Percentiles rank a stretch among this genome's conserved stretches.
Conservation (phyloP, 2,797 vertebrate species). For the Helostoma temminkii region DNA sequence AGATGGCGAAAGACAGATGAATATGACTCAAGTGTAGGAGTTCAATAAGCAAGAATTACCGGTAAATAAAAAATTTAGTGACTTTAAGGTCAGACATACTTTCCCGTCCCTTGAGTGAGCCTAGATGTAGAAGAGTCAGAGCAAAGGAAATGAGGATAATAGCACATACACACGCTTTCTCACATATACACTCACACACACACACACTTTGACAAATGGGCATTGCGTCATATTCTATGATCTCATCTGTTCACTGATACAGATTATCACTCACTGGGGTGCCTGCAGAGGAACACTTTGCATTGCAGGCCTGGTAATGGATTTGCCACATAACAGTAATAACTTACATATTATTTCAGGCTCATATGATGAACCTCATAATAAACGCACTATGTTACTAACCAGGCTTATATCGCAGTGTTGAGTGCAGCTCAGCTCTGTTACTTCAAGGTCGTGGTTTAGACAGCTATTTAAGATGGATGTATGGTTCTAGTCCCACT, state of each 20-base stretch:
- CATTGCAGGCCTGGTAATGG: slow-evolving; percentile 36
- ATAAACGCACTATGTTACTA: slow-evolving; percentile 1
- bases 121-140: slow-evolving; percentile 19
- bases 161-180: slow-evolving; percentile 13
- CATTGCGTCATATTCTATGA: slow-evolving; percentile 78
- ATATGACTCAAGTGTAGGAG: slow-evolving; percentile 23
- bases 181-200: background rate
- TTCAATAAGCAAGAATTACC: slow-evolving; percentile 37
- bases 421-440: slow-evolving; percentile 22
- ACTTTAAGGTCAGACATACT: slow-evolving; percentile 54
- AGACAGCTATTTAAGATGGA: slow-evolving; percentile 40
- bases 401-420: background rate
- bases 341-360: slow-evolving; percentile 34
- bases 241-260: slow-evolving; percentile 69
- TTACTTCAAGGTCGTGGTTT: slow-evolving; percentile 44
- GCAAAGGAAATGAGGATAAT: slow-evolving; percentile 45
- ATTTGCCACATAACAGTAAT: slow-evolving; percentile 32
- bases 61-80: slow-evolving; percentile 61
- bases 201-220: slow-evolving; percentile 38
- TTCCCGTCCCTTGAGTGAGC: slow-evolving; percentile 33
- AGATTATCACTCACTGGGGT: slow-evolving; percentile 62
- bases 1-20: slow-evolving; percentile 14
- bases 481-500: slow-evolving; percentile 29
- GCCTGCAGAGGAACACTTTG: slow-evolving; percentile 40
- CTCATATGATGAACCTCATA: slow-evolving; percentile 4